Percentiles rank a stretch among this genome's conserved stretches.
phyloP scores from a whole-genome alignment of 1,140 invertebrate genomes.

The Brachionus plicatilis region DNA sequence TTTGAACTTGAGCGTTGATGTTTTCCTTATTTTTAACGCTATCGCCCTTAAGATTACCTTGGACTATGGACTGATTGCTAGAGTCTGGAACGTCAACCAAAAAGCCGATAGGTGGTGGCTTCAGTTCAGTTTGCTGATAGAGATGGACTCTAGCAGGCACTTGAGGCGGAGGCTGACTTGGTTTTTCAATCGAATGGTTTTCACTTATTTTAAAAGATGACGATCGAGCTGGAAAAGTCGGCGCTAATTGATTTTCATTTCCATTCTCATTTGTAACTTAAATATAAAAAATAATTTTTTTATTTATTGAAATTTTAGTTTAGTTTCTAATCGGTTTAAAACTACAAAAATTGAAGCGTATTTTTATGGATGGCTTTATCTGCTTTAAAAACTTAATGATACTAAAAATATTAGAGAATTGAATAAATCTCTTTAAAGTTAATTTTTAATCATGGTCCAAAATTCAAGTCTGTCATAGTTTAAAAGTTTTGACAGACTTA shows the following conservation, averaged over 20 bases:
- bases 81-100: background rate
- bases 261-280: background rate
- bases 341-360: background rate
- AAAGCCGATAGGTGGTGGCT: background rate
- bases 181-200: conserved; percentile 13
- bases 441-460: no score
- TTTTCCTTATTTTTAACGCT: background rate
- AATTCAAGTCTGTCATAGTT: no score
- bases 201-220: conserved; percentile 7
- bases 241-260: background rate
- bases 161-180: conserved; percentile 32
- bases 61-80: background rate
- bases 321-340: background rate
- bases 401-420: no score
- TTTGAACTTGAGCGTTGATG: background rate
- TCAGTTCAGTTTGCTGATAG: background rate
- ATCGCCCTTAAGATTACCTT: background rate
- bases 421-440: no score
- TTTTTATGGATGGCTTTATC: no score
- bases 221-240: background rate
- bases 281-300: background rate
- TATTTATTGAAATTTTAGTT: background rate
- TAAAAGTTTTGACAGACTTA: no score
- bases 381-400: no score
- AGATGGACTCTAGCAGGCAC: background rate